These are phyloP conservation scores for Shinisaurus crocodilurus DNA, from an alignment of 2,113 vertebrate species.

Conservation along the genomic window DNA sequence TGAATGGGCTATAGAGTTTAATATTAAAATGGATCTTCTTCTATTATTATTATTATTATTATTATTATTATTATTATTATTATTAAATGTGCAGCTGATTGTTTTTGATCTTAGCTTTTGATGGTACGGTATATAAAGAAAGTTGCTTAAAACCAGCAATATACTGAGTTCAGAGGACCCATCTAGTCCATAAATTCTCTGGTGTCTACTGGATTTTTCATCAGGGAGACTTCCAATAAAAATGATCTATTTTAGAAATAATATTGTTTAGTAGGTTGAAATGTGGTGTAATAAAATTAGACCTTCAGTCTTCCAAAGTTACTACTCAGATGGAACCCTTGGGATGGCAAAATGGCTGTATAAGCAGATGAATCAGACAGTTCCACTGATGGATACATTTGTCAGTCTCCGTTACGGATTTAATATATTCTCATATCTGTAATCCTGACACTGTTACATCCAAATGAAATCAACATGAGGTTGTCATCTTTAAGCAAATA, in stretches of 20 bases:
- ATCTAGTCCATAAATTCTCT: conserved; percentile 87
- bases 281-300: conserved; percentile 94
- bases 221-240: conserved; percentile 90
- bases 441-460: conserved; percentile 91
- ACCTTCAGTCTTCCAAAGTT: conserved; percentile 89
- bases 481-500: conserved; percentile 97
- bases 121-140: conserved; percentile 66
- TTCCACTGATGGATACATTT: conserved; percentile 92
- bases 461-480: conserved; percentile 94
- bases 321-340: conserved; percentile 88
- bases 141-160: conserved; percentile 83
- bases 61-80: conserved; percentile 15
- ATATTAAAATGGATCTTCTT: conserved; percentile 50
- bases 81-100: conserved; percentile 44
- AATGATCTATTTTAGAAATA: conserved; percentile 92
- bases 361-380: conserved; percentile 94
- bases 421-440: conserved; percentile 87
- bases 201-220: conserved; percentile 87
- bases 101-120: conserved; percentile 67
- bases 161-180: conserved; percentile 85
- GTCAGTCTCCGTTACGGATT: conserved; percentile 89
- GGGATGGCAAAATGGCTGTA: conserved; percentile 88
- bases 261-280: conserved; percentile 92
- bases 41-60: background rate
- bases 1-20: conserved; percentile 1